A percentile compares a stretch with the other conserved stretches of the same genome.
These are phyloP conservation scores for Eupeodes luniger DNA, from an alignment of 2,888 invertebrate species.

Conservation along the genomic window DNA sequence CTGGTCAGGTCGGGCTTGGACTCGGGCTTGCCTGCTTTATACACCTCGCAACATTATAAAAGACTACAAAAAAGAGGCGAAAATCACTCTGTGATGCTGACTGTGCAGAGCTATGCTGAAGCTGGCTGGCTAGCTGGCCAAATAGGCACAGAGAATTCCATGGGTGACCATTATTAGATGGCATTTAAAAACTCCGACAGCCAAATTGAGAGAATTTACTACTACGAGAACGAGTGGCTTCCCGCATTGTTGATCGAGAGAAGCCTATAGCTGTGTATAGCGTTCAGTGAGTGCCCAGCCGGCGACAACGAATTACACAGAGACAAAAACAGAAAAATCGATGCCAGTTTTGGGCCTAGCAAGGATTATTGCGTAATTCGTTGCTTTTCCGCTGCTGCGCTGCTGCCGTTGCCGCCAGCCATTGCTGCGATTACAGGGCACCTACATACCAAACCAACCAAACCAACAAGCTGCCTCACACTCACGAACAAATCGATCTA, in stretches of 20 bases:
- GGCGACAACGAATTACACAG: conserved; percentile 26
- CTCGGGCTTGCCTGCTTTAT: background rate
- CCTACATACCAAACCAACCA: conserved; percentile 41
- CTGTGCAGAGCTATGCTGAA: conserved; percentile 3
- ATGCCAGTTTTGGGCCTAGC: conserved; percentile 70
- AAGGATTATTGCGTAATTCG: conserved; percentile 71
- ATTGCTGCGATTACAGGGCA: conserved; percentile 47
- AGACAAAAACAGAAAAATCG: conserved; percentile 38
- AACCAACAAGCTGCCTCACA: conserved; percentile 27
- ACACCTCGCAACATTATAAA: conserved; percentile 25
- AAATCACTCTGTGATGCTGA: conserved; percentile 59
- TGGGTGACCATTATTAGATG: conserved; percentile 76
- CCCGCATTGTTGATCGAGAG: conserved; percentile 66
- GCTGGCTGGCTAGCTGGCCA: conserved; percentile 38
- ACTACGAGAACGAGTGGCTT: conserved; percentile 63
- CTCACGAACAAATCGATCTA: conserved; percentile 65
- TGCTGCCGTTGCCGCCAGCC: background rate
- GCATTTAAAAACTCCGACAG: conserved; percentile 76
- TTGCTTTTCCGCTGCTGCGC: conserved; percentile 28
- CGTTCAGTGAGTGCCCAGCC: background rate
- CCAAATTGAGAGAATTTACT: conserved; percentile 76
- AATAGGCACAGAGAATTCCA: conserved; percentile 74
- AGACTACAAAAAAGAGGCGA: conserved; percentile 46
- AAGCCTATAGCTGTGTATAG: background rate
- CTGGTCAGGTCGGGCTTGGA: conserved; percentile 40